Conservation (phyloP, 2,113 vertebrate genomes). For the Xenopus tropicalis region UCB_Xtro_10.0 CM004444.2:111356001-111356500, state of each 20-base stretch:
- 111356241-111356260: slow-evolving; percentile 83
- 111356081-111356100: neutral
- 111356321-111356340: slow-evolving; percentile 57
- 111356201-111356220: slow-evolving; percentile 69
- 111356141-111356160: slow-evolving; percentile 64
- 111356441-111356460: slow-evolving; percentile 67
- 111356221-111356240: slow-evolving; percentile 75
- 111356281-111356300: slow-evolving; percentile 66
- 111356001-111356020: too few species aligned
- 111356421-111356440: slow-evolving; percentile 62
- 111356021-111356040: too few species aligned
- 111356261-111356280: slow-evolving; percentile 81
- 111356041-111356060: too few species aligned
- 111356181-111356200: slow-evolving; percentile 76
- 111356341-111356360: slow-evolving; percentile 60
- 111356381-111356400: slow-evolving; percentile 63
- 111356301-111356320: slow-evolving; percentile 61
- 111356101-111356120: slow-evolving; percentile 46
- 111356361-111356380: slow-evolving; percentile 58
- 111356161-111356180: slow-evolving; percentile 74
- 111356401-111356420: slow-evolving; percentile 62
- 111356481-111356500: slow-evolving; percentile 71
- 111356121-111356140: slow-evolving; percentile 75
- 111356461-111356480: slow-evolving; percentile 74
- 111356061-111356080: too few species aligned